Percentiles rank a stretch among this genome's conserved stretches.
phyloP scores from a whole-genome alignment of 2,113 vertebrate species.

The Haplochromis vanheusdeni region DNA sequence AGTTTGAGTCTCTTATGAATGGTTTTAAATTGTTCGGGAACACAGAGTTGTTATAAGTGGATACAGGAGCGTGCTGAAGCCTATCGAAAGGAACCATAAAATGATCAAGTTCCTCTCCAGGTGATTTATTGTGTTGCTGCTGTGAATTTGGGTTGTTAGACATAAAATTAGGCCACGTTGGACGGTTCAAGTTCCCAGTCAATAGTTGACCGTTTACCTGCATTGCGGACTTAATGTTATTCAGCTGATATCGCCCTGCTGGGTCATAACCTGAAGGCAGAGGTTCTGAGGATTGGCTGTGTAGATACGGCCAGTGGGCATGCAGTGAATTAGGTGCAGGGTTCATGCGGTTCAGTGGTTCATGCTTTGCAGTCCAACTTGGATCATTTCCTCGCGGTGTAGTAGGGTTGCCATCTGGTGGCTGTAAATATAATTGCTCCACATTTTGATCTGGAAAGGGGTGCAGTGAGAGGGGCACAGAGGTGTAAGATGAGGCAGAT shows the following conservation, averaged over 20 bases:
- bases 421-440: neutral
- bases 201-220: neutral
- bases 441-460: neutral
- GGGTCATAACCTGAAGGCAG: neutral
- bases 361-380: neutral
- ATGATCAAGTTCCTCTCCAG: neutral
- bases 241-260: neutral
- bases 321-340: neutral
- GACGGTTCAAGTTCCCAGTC: neutral
- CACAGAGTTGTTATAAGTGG: neutral
- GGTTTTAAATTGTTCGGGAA: neutral
- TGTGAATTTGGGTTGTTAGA: neutral
- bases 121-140: neutral
- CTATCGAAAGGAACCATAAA: neutral
- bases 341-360: neutral
- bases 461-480: neutral
- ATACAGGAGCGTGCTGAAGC: neutral
- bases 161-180: neutral
- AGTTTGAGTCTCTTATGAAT: neutral
- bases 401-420: conserved; percentile 26
- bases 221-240: neutral
- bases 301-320: neutral
- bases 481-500: neutral
- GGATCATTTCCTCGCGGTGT: neutral
- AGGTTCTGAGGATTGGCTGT: neutral